Evolutionary conservation across 2,888 invertebrate genomes (phyloP).

Genomic region (Diarsia mendica): DNA sequence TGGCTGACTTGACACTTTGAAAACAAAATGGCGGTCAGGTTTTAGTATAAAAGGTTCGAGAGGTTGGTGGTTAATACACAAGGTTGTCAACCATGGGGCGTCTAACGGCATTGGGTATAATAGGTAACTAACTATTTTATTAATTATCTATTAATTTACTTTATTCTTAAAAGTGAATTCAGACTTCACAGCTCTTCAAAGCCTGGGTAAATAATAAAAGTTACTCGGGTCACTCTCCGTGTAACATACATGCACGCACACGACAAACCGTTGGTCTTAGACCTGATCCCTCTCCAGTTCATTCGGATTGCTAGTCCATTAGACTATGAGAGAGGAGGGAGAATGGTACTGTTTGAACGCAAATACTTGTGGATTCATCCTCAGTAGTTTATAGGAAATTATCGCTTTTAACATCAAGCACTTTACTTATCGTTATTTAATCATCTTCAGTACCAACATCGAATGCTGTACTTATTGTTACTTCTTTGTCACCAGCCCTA

Average conservation of each 20-base stretch:
- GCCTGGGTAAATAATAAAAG: too few species aligned
- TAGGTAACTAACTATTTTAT: constrained; percentile 71
- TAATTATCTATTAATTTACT: neutral
- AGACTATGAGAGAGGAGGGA: neutral
- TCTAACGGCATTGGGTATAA: constrained; percentile 78
- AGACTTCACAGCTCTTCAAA: too few species aligned
- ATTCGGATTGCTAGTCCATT: neutral
- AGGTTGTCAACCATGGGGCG: constrained; percentile 80
- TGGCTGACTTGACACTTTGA: neutral
- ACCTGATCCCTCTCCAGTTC: neutral
- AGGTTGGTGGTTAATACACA: constrained; percentile 60
- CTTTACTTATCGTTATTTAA: too few species aligned
- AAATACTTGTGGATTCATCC: neutral
- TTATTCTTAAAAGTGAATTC: neutral
- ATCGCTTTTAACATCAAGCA: neutral
- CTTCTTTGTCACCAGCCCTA: too few species aligned
- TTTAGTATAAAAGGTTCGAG: constrained; percentile 50
- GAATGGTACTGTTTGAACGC: neutral
- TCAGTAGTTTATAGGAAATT: neutral
- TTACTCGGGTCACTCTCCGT: too few species aligned
- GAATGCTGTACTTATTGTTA: too few species aligned
- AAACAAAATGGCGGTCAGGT: constrained; percentile 14
- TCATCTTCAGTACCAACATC: too few species aligned
- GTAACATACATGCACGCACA: neutral
- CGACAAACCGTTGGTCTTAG: neutral